Conservation (phyloP, 1,140 invertebrate genomes). For the Phymastichus coffea region DNA sequence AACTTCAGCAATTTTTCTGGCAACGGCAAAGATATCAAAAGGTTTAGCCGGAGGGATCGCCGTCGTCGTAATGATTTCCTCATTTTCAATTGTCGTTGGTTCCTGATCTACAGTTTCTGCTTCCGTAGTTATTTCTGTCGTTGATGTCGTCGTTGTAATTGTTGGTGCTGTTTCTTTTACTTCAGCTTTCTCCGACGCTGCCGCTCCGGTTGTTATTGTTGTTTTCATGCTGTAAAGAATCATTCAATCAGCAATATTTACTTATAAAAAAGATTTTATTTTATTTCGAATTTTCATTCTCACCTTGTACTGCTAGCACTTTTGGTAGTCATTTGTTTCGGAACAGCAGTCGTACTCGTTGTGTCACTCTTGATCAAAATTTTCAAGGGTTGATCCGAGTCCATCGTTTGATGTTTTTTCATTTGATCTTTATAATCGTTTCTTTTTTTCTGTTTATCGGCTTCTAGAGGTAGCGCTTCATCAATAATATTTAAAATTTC, state of each 20-base stretch:
- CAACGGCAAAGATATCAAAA: constrained; percentile 51
- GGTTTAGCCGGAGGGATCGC: constrained; percentile 35
- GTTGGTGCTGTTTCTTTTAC: constrained; percentile 18
- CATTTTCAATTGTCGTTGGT: constrained; percentile 38
- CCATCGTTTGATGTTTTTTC: background rate
- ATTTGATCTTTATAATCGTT: constrained; percentile 19
- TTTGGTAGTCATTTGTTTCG: background rate
- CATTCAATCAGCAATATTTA: too few relatives aligned
- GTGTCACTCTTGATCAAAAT: background rate
- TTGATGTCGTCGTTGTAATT: constrained; percentile 10
- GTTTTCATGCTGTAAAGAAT: background rate
- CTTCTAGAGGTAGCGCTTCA: constrained; percentile 40
- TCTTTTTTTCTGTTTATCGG: background rate
- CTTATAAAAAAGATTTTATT: too few relatives aligned
- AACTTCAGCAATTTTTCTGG: constrained; percentile 55
- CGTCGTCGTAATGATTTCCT: constrained; percentile 34
- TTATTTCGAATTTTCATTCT: too few relatives aligned
- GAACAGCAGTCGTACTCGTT: background rate
- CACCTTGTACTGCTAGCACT: background rate
- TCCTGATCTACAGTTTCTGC: background rate
- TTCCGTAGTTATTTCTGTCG: constrained; percentile 19
- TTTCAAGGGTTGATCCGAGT: too few relatives aligned
- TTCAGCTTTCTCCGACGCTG: background rate
- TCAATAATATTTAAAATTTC: constrained; percentile 54
- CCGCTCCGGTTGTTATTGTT: background rate